Evolutionary conservation across 1,140 invertebrate species (phyloP).

Genomic region (Bactericera cockerelli): DNA sequence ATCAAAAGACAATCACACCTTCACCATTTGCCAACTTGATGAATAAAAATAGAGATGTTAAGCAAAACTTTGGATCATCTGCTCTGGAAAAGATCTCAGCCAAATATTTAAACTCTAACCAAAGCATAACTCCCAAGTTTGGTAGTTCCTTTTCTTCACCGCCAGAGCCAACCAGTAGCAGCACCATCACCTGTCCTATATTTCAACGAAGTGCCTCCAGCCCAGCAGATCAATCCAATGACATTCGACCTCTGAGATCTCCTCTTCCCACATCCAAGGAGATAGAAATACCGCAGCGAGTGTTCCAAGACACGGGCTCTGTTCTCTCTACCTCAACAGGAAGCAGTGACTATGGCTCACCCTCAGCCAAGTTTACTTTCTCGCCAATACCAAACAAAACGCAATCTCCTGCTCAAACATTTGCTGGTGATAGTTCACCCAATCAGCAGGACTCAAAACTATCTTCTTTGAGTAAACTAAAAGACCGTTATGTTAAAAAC

Average conservation of each 20-base stretch:
- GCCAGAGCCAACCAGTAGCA: neutral
- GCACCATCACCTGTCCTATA: neutral
- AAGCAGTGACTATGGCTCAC: neutral
- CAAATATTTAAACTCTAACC: neutral
- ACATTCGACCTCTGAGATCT: neutral
- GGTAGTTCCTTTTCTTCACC: neutral
- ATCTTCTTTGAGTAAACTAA: conserved; percentile 25
- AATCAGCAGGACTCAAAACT: conserved; percentile 23
- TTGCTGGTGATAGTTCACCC: no score
- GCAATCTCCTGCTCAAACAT: neutral
- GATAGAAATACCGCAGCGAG: no score
- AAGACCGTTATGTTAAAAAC: conserved; percentile 24
- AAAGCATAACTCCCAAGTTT: neutral
- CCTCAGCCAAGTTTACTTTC: conserved; percentile 1
- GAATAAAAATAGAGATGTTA: conserved; percentile 9
- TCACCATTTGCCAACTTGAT: conserved; percentile 13
- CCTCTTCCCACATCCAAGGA: neutral
- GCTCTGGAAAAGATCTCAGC: neutral
- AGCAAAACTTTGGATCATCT: neutral
- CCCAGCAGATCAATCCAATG: neutral
- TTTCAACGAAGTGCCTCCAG: neutral
- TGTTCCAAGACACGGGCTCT: neutral
- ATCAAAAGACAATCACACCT: neutral
- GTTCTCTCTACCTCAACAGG: neutral
- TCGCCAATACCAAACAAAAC: neutral